Conservation (phyloP, 2,888 invertebrate species). For the Allolobophora icterica region DNA sequence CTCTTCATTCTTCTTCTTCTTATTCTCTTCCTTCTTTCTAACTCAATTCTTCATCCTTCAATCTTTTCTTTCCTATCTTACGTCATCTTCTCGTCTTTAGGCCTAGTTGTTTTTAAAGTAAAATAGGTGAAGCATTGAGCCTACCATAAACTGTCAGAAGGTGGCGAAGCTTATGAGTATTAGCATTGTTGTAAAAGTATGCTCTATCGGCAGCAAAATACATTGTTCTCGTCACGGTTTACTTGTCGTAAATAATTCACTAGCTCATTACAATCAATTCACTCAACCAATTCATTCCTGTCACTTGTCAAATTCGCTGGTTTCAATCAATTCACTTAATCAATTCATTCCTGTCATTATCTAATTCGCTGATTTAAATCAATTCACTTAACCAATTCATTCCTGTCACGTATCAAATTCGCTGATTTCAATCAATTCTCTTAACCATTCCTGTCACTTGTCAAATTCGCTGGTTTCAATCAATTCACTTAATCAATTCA, state of each 20-base stretch:
- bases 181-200: constrained; percentile 12
- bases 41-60: neutral
- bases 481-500: neutral
- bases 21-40: neutral
- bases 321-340: neutral
- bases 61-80: neutral
- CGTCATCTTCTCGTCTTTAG: neutral
- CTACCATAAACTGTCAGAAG: constrained; percentile 10
- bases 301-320: neutral
- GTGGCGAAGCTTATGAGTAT: constrained; percentile 17
- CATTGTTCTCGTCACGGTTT: neutral
- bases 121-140: neutral
- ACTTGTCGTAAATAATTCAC: neutral
- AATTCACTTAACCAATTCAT: neutral
- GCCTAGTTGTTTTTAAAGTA: neutral
- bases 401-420: too few species aligned
- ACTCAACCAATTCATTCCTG: neutral
- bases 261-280: neutral
- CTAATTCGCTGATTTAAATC: neutral
- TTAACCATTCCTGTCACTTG: neutral
- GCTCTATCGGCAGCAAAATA: neutral
- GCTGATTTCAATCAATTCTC: neutral
- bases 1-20: neutral
- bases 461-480: neutral
- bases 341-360: neutral